A percentile compares a stretch with the other conserved stretches of the same genome.
These are phyloP conservation scores for Craterocephalus amniculus DNA, from an alignment of 2,797 vertebrate genomes.

Conservation along the genomic window DNA sequence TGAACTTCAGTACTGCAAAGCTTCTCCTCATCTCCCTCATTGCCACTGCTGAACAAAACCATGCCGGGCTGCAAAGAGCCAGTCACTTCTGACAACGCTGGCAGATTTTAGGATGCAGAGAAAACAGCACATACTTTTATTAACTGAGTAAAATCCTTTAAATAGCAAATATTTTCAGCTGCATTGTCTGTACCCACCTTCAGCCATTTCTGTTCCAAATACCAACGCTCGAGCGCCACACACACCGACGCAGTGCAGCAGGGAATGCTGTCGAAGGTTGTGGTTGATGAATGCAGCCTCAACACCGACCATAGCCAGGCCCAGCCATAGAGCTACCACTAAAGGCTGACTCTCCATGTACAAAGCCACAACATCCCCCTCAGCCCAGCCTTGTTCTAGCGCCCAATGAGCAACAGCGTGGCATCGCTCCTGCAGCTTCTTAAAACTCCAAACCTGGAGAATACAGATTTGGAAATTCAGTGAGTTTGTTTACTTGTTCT, in stretches of 20 bases:
- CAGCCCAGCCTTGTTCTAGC: slow-evolving; percentile 74
- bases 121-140: background rate
- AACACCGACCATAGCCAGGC: slow-evolving; percentile 86
- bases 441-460: slow-evolving; percentile 84
- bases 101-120: background rate
- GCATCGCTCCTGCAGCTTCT: slow-evolving; percentile 81
- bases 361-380: slow-evolving; percentile 87
- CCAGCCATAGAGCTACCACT: slow-evolving; percentile 88
- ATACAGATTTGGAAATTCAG: background rate
- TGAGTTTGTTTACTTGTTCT: background rate
- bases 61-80: slow-evolving; percentile 78
- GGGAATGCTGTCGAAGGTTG: slow-evolving; percentile 82
- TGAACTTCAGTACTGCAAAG: slow-evolving; percentile 53
- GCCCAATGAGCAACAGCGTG: slow-evolving; percentile 85
- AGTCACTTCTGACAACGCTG: slow-evolving; percentile 83
- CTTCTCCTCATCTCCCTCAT: slow-evolving; percentile 28
- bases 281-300: slow-evolving; percentile 88
- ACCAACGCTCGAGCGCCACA: slow-evolving; percentile 84
- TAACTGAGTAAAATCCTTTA: background rate
- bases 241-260: slow-evolving; percentile 83
- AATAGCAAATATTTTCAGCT: background rate
- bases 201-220: slow-evolving; percentile 83
- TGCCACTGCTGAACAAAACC: slow-evolving; percentile 80
- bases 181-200: slow-evolving; percentile 70
- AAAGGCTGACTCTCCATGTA: slow-evolving; percentile 86